Evolutionary conservation across 23 tunicate species (phyloP), one percentile per base, ranked within the genome.

Genomic region (Styela plicata): DNA sequence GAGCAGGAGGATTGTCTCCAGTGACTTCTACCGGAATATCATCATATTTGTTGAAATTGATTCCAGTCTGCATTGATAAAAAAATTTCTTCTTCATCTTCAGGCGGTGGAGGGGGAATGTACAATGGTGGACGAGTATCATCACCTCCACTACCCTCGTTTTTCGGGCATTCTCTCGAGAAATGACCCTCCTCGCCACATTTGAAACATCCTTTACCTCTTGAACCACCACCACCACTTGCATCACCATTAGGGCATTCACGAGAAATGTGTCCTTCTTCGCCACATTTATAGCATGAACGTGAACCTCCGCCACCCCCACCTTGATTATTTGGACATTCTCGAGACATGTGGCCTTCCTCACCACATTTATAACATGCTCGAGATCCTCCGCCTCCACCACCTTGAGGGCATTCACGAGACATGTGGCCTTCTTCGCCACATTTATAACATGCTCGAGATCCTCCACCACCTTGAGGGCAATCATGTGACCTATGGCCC

Each of bases 31-130:
- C 99, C 16, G 91, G 91, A 28, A 95, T 95, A 36, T 82, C 52
- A 73, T 95, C 96, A 85, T 95, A 95, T 64, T 95, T 95, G 63
- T 77, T 74, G 77, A 95, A 95, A 80, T 95, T 86, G 63, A 95
- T 89, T 63, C 99, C 99, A 16, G 83, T 70, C 31, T 88, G 89
- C 76, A 85, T 74, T 79, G 83, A 82, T 20, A 79, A 74, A 44
- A 32, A 89, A 69, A 95, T 86, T 61, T 63, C 86, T 66, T 80
- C 88, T 71, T 95, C 99, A 63, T 92, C 97, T 31, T 92, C 97
- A 27, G 97, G 97, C 23, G 92, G 97, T 2, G 91, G 87, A 34
- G 97, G 97, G 1, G 97, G 97, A 32, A 92, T 69, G 83, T 92
- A 92, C 31, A 70, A 24, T 16, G 64, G 86, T 0, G 85, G 86